A percentile compares a stretch with the other conserved stretches of the same genome.
phyloP scores from a whole-genome alignment of 2,888 invertebrate species.

The Agrotis segetum region DNA sequence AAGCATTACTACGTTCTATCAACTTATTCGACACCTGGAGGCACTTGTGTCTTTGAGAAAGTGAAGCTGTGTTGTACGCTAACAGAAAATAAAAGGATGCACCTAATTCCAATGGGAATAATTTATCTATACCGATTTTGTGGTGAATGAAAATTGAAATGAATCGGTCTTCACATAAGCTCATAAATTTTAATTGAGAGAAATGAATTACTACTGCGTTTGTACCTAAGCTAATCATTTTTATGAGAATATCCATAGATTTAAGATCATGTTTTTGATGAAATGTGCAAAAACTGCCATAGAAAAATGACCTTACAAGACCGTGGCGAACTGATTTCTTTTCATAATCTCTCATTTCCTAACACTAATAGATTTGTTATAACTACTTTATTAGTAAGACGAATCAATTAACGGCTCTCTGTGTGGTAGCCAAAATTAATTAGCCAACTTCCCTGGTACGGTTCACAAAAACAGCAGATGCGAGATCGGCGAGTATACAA shows the following conservation, averaged over 20 bases:
- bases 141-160: conserved; percentile 14
- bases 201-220: neutral
- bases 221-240: neutral
- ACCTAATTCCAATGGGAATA: conserved; percentile 10
- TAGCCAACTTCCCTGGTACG: conserved; percentile 81
- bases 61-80: conserved; percentile 24
- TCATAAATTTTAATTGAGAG: conserved; percentile 20
- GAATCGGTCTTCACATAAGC: conserved; percentile 13
- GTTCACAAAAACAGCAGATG: conserved; percentile 89
- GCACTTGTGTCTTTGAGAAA: conserved; percentile 37
- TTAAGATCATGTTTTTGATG: neutral
- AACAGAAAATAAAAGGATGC: conserved; percentile 28
- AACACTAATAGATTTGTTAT: conserved; percentile 75
- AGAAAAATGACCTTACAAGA: neutral
- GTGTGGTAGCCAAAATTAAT: conserved; percentile 86
- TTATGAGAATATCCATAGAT: neutral
- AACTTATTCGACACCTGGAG: conserved; percentile 43
- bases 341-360: conserved; percentile 67
- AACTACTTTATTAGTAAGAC: conserved; percentile 80
- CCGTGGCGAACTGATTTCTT: conserved; percentile 40
- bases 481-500: conserved; percentile 76
- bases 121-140: conserved; percentile 9
- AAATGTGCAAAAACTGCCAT: neutral
- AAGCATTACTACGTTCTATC: conserved; percentile 72
- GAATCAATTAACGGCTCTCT: conserved; percentile 84